Conservation (phyloP, 2,113 vertebrate species). For the Donacobius atricapilla region DNA sequence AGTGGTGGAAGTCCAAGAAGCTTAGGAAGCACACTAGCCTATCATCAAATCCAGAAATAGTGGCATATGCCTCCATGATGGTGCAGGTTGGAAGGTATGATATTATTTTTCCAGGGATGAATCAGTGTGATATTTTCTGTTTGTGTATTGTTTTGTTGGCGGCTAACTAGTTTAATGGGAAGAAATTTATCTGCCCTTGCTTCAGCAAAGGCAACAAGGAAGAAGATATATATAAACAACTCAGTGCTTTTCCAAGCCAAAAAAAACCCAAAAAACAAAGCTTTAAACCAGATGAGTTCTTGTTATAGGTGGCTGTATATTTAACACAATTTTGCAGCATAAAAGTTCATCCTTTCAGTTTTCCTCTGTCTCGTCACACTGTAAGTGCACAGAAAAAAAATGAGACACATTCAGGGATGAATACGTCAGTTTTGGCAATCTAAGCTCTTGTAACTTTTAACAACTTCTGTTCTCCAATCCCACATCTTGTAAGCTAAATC, state of each 20-base stretch:
- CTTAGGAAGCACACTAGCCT: neutral
- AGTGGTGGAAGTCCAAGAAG: conserved; percentile 3
- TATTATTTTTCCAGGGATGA: conserved; percentile 21
- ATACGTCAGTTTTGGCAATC: neutral
- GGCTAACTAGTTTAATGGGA: neutral
- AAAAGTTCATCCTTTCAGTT: neutral
- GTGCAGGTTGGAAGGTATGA: neutral
- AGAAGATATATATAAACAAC: neutral
- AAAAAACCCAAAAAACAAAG: neutral
- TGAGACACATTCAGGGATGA: neutral
- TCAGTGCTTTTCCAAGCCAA: neutral
- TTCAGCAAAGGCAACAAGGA: neutral
- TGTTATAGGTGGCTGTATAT: neutral
- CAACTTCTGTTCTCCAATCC: neutral
- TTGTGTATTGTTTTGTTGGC: neutral
- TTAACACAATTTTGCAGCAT: neutral
- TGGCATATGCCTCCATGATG: neutral
- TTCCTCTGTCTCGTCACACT: neutral
- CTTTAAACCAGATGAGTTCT: neutral
- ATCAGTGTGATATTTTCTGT: neutral
- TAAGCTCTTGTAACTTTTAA: neutral
- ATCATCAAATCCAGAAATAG: conserved; percentile 22
- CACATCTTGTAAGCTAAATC: neutral
- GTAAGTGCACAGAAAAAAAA: neutral
- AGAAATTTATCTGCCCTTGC: neutral